Base-by-base conservation (phyloP, 2,888 invertebrate genomes). In the Dryobota labecula region DNA sequence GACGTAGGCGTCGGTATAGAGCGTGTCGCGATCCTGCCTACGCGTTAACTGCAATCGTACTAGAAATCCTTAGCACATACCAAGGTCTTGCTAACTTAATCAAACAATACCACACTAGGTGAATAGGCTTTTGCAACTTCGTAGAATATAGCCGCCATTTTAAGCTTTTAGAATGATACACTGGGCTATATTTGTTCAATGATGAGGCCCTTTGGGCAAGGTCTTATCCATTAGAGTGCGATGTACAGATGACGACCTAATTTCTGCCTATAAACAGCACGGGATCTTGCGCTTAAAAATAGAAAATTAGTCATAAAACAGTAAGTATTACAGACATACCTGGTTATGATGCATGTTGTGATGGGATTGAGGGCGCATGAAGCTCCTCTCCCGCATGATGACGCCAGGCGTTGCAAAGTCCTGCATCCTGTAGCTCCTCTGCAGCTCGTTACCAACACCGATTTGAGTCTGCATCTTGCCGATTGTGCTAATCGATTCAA, bases 321-420 rank as follows among this genome's bases (percentile, higher is more conserved):
- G 33, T 41, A 27, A 9, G 33, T 41, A 27, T 56, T 11, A 27
- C 41, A 38, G 24, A 76, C 68, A 84, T 85, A 96, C 96, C 96
- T 96, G 96, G 91, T 94, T 95, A 90, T 96, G 96, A 92, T 96
- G 96, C 92, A 96, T 94, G 80, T 95, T 96, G 89, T 97, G 96
- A 89, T 97, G 96, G 4, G 95, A 96, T 87, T 96, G 97, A 57
- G 96, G 96, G 75, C 97, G 96, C 67, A 97, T 96, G 92, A 97
- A 97, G 91, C 97, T 97, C 83, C 97, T 95, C 91, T 97, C 97
- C 83, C 97, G 93, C 91, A 97, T 97, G 88, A 97, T 96, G 84
- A 97, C 96, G 73, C 95, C 94, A 57, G 96, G 95, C 49, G 96
- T 90, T 64, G 96, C 94, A 88, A 97, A 97, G 88, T 97, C 96